phyloP scores from a whole-genome alignment of 2,113 vertebrate genomes.

The Sardina pilchardus region DNA sequence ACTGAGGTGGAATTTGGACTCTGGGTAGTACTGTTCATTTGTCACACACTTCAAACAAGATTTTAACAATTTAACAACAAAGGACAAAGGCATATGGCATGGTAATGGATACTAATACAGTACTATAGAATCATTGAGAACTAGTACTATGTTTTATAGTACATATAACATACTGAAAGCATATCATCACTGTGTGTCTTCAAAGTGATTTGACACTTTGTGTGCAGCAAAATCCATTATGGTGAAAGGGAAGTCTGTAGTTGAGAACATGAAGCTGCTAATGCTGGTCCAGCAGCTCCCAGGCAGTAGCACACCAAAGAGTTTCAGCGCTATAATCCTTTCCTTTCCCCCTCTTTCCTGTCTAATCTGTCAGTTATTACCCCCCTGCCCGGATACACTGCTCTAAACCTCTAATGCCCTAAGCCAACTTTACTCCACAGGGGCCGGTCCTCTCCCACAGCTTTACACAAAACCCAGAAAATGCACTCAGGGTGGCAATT shows the following conservation, averaged over 20 bases:
- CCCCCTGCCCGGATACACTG: slow-evolving; percentile 16
- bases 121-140: no score
- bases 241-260: not conserved
- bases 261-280: not conserved
- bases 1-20: not conserved
- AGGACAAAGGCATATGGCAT: no score
- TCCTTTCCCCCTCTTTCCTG: slow-evolving; percentile 21
- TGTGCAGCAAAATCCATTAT: not conserved
- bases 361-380: slow-evolving; percentile 31
- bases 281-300: not conserved
- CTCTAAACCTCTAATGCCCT: slow-evolving; percentile 21
- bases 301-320: slow-evolving; percentile 16
- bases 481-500: not conserved
- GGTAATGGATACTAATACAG: no score
- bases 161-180: no score
- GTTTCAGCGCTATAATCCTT: slow-evolving; percentile 25
- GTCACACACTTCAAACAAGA: not conserved
- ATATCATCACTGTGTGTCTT: not conserved
- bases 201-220: not conserved
- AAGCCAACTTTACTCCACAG: slow-evolving; percentile 20
- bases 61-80: not conserved
- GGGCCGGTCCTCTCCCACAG: slow-evolving; percentile 1
- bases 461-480: slow-evolving; percentile 26
- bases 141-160: no score
- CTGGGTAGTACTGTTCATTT: no score